These are phyloP conservation scores for Drosophila parthenogenetica DNA, from an alignment of 2,888 invertebrate species.

Conservation along the genomic window DNA sequence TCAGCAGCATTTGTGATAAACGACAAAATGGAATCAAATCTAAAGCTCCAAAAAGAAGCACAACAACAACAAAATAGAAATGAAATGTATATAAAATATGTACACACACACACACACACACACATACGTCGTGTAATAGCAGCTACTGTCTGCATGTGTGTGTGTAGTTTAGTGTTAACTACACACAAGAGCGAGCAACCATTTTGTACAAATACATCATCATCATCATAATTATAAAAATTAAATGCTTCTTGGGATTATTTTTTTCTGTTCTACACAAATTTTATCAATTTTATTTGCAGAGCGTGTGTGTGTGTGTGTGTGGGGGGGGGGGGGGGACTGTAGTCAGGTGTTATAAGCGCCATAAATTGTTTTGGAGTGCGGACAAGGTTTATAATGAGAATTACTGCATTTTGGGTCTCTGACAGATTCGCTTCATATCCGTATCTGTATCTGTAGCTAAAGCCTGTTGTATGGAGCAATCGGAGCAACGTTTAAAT, in stretches of 20 bases:
- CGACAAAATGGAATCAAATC: conserved; percentile 80
- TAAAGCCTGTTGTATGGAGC: conserved; percentile 46
- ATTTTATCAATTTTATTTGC: conserved; percentile 79
- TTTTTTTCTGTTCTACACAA: conserved; percentile 33
- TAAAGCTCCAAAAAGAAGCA: conserved; percentile 75
- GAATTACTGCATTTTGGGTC: conserved; percentile 28
- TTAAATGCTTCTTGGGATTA: conserved; percentile 69
- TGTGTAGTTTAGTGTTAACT: conserved; percentile 37
- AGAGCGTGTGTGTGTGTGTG: no score
- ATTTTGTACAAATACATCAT: conserved; percentile 75
- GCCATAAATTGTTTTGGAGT: conserved; percentile 52
- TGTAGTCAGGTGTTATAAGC: conserved; percentile 73
- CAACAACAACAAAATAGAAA: conserved; percentile 37
- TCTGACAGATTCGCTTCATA: background rate
- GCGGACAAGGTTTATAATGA: conserved; percentile 45
- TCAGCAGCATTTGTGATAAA: conserved; percentile 78
- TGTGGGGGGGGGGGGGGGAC: background rate
- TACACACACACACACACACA: conserved; percentile 27
- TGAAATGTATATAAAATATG: conserved; percentile 53
- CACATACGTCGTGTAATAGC: conserved; percentile 56
- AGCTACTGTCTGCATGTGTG: conserved; percentile 58
- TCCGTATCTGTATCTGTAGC: conserved; percentile 18
- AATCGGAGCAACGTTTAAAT: conserved; percentile 56
- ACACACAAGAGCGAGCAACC: conserved; percentile 41
- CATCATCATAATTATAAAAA: conserved; percentile 75